Conservation (phyloP, 1,140 invertebrate species). For the Aphis craccivora region DNA sequence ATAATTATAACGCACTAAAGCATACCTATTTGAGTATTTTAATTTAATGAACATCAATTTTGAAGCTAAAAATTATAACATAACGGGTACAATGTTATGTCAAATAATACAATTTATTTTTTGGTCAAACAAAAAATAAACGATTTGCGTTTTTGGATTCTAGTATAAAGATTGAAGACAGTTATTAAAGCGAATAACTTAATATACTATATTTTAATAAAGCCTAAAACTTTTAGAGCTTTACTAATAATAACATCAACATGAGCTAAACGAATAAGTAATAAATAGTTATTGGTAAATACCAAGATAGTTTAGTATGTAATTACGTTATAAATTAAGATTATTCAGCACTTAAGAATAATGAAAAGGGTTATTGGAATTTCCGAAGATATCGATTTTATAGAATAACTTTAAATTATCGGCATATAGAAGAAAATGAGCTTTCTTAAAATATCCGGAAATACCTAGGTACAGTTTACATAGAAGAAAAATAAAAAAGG, state of each 20-base stretch:
- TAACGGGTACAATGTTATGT: no score
- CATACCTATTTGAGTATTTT: no score
- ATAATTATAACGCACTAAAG: no score
- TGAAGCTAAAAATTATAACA: no score
- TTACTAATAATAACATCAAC: not conserved
- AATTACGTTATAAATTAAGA: no score
- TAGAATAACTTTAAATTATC: conserved; percentile 14
- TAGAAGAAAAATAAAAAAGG: not conserved
- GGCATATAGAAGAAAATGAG: not conserved
- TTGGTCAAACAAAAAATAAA: no score
- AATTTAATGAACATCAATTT: no score
- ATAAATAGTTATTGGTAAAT: not conserved
- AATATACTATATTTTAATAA: no score
- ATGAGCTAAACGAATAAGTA: not conserved
- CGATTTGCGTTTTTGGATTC: no score
- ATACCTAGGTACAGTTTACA: not conserved
- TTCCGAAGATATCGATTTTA: not conserved
- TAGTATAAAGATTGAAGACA: no score
- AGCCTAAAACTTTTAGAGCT: not conserved
- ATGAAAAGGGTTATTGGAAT: not conserved
- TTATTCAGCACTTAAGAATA: not conserved
- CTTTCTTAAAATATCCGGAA: not conserved
- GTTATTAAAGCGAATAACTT: no score
- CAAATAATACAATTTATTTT: no score
- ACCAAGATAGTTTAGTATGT: not conserved